Evolutionary conservation across 2,797 vertebrate genomes (phyloP), one percentile per base, ranked within the genome.

Genomic region (Oryzias dopingdopingensis): DNA sequence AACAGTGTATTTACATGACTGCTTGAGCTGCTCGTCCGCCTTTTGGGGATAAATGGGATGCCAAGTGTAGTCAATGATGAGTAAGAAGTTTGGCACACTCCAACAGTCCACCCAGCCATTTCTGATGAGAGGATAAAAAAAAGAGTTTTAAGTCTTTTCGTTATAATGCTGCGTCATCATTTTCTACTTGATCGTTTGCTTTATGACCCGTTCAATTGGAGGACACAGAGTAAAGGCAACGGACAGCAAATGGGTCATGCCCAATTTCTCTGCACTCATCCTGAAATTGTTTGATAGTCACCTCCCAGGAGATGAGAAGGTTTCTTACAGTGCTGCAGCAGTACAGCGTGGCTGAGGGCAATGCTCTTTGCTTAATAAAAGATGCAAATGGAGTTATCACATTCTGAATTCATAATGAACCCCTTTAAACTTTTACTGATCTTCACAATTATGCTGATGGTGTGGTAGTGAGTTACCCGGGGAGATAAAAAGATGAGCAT

Each of bases 11-110:
- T 94, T 91, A 98, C 96, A 62, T 15, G 96, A 98, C 52, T 98
- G 96, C 60, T 97, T 99, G 23, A 98, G 88, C 69, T 98, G 96
- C 75, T 97, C 95, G 65, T 98, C 96, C 52, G 94, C 95, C 86
- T 96, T 98, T 83, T 98, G 96, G 49, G 96, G 96, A 86, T 99
- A 99, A 84, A 98, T 95, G 44, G 97, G 97, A 83, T 99, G 97
- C 97, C 97, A 99, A 0, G 94, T 95, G 79, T 99, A 99, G 87
- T 98, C 95, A 37, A 99, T 97, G 50, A 93, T 95, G 67, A 99
- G 95, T 84, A 94, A 59, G 81, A 99, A 93, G 74, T 95, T 96
- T 1, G 97, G 97, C 23, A 99, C 95, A 23, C 93, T 96, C 96
- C 97, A 99, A 88, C 97, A 99, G 67, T 99, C 96, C 77, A 99